Evolutionary conservation across 2,888 invertebrate species (phyloP).

Genomic region (Bombylius major): DNA sequence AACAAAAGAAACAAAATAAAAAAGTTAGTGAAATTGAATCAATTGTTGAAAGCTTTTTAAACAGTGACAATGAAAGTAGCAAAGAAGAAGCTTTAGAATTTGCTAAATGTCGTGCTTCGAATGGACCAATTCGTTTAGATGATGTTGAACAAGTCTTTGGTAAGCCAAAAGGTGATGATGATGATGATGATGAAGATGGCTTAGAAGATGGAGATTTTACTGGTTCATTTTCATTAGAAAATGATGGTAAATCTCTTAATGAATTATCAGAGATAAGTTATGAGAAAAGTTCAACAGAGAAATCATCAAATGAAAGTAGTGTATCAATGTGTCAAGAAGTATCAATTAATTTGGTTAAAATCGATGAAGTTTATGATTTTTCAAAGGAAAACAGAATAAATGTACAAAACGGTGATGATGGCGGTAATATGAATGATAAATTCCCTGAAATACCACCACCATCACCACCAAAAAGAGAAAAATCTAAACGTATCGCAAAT

Average conservation of each 20-base stretch:
- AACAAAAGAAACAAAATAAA: slow-evolving; percentile 3
- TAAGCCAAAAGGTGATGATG: background rate
- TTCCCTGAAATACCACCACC: background rate
- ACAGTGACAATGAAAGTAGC: slow-evolving; percentile 10
- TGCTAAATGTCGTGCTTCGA: background rate
- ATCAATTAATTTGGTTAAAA: background rate
- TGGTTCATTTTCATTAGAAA: background rate
- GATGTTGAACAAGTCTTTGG: slow-evolving; percentile 4
- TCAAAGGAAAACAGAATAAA: background rate
- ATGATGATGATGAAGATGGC: slow-evolving; percentile 1
- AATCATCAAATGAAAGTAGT: background rate
- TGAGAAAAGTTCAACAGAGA: background rate
- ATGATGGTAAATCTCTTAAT: background rate
- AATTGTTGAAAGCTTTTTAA: slow-evolving; percentile 17
- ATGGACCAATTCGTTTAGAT: slow-evolving; percentile 9
- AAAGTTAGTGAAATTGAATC: slow-evolving; percentile 15
- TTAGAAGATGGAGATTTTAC: too few relatives aligned
- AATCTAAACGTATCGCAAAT: background rate
- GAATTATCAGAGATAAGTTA: too few relatives aligned
- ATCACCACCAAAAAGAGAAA: background rate
- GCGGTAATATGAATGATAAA: background rate
- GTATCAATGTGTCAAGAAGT: background rate
- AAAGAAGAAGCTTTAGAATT: background rate
- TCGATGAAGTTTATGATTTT: background rate
- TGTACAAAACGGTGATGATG: background rate